Evolutionary conservation across 2,797 vertebrate genomes (phyloP), one percentile per base, ranked within the genome.

Genomic region (Choloepus didactylus): DNA sequence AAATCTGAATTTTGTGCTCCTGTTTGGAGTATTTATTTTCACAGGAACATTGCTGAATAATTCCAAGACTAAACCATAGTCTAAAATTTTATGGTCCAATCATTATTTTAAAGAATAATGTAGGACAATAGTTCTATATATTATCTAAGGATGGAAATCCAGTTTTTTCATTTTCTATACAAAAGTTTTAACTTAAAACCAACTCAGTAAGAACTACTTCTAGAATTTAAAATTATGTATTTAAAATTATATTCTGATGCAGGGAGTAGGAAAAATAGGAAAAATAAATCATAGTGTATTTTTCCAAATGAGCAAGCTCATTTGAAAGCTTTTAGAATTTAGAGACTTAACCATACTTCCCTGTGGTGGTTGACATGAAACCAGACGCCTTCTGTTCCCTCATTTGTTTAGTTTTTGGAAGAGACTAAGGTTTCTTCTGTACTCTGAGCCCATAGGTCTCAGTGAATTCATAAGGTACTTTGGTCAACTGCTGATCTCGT

Each of bases 1-100:
- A 70, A 90, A 93, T 62, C 25, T 70, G 76, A 72, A 79, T 35
- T 77, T 9, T 79, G 23, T 75, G 64, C 56, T 87, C 81, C 59
- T 62, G 60, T 92, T 73, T 62, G 83, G 69, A 38, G 11, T 75
- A 69, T 44, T 87, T 92, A 44, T 89, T 94, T 91, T 94, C 7
- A 21, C 21, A 88, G 15, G 16, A 23, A 72, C 9, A 95, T 88
- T 49, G 18, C 5, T 75, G 12, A 96, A 94, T 18, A 92, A 88
- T 60, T 88, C 19, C 66, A 93, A 79, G 12, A 51, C 72, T 92
- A 92, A 96, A n/a, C 76, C 1, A 29, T 18, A 69, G 64, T 70
- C 62, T 54, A 62, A 88, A 93, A 85, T 79, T 31, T 81, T 69
- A 83, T 38, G 12, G 41, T 46, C 23, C 64, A 73, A 64, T 75